phyloP scores from a whole-genome alignment of 2,888 invertebrate genomes.

The Plagodis dolabraria region DNA sequence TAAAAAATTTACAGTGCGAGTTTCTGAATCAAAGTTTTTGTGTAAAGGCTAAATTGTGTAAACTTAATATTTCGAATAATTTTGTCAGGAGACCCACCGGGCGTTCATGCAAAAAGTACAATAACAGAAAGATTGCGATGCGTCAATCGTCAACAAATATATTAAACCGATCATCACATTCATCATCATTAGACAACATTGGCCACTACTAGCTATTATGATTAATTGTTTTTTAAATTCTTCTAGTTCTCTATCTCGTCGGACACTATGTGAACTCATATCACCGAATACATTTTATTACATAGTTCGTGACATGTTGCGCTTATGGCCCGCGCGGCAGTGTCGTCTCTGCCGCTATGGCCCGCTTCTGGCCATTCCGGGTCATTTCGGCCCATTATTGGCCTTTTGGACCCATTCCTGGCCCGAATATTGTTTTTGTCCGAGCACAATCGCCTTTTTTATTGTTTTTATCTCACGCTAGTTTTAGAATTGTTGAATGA shows the following conservation, averaged over 20 bases:
- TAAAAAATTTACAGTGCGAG: too few relatives aligned
- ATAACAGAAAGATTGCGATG: too few relatives aligned
- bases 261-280: constrained; percentile 17
- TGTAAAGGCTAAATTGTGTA: too few relatives aligned
- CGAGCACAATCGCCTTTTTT: constrained; percentile 42
- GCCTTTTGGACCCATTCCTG: constrained; percentile 47
- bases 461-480: constrained; percentile 48
- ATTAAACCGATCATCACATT: too few relatives aligned
- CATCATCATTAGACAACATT: too few relatives aligned
- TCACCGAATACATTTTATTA: constrained; percentile 46
- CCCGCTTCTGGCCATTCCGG: constrained; percentile 35
- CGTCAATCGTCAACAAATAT: too few relatives aligned
- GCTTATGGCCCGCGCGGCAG: constrained; percentile 45
- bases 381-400: constrained; percentile 43
- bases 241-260: not conserved
- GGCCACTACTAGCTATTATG: too few relatives aligned
- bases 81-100: too few relatives aligned
- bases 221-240: too few relatives aligned
- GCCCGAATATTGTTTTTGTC: constrained; percentile 54
- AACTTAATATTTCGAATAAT: too few relatives aligned
- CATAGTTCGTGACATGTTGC: constrained; percentile 56
- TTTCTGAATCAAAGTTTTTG: too few relatives aligned
- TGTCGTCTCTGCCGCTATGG: constrained; percentile 40
- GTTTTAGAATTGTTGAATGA: constrained; percentile 37
- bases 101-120: too few relatives aligned